Evolutionary conservation across 2,113 vertebrate species (phyloP).

Genomic region (Entomyzon cyanotis): DNA sequence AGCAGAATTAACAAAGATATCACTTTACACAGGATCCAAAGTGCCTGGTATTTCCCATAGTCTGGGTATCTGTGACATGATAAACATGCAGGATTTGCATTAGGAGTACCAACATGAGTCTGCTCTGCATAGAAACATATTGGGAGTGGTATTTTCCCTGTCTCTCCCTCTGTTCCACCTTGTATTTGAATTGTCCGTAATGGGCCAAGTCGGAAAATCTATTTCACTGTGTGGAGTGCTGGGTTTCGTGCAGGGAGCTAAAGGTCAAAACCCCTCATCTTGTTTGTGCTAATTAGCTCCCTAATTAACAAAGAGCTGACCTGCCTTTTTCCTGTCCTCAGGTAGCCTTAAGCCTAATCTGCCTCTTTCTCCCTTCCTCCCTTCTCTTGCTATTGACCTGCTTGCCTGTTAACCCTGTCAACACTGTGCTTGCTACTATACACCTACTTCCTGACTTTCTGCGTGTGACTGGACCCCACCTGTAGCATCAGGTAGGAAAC

Average conservation of each 20-base stretch:
- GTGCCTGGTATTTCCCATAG: not conserved
- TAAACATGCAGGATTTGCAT: not conserved
- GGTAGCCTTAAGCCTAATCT: constrained; percentile 55
- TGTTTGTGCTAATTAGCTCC: constrained; percentile 18
- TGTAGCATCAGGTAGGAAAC: constrained; percentile 78
- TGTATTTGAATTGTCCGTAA: not conserved
- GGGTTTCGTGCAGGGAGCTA: not conserved
- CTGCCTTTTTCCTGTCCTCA: constrained; percentile 36
- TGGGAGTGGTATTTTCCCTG: not conserved
- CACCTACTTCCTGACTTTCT: constrained; percentile 49
- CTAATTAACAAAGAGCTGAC: constrained; percentile 10
- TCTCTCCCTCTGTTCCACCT: not conserved
- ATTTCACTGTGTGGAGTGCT: not conserved
- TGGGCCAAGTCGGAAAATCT: not conserved
- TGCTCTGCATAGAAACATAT: rapidly evolving
- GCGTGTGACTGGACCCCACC: constrained; percentile 58
- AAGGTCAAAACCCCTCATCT: not conserved
- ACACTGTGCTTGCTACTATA: constrained; percentile 39
- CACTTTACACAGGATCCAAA: not conserved
- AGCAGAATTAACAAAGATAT: not conserved
- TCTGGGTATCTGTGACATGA: not conserved
- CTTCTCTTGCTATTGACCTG: constrained; percentile 57
- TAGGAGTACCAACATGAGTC: not conserved
- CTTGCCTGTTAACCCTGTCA: constrained; percentile 69
- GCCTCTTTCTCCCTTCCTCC: constrained; percentile 57